Evolutionary conservation across 2,113 vertebrate genomes (phyloP), one percentile per base, ranked within the genome.

Genomic region (Colaptes auratus): DNA sequence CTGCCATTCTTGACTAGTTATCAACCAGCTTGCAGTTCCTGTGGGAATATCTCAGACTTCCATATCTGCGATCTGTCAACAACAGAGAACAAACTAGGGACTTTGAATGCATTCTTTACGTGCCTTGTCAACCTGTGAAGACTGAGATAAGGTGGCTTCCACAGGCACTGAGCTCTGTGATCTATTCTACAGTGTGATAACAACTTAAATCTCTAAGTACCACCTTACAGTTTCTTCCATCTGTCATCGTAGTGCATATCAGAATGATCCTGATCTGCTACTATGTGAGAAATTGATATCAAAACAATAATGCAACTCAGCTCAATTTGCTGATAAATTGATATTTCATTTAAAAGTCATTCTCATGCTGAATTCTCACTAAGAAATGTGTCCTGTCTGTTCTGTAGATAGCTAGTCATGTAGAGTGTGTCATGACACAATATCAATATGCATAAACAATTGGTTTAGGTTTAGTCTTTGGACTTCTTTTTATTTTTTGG

Each of bases 131-230:
- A 67, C 76, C 36, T 92, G 31, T 77, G 73, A 97, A 97, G 60
- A 35, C 69, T 65, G 63, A 96, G 94, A 97, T 98, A 97, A 96
- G 88, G 84, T 95, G 61, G 21, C 39, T 96, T 97, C 86, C 86
- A 78, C 19, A 95, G 85, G 78, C 76, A 82, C 64, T 94, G 92
- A 92, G 65, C 33, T 92, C 75, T 92, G 50, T 93, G 90, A 94
- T 95, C 66, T 94, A 72, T 95, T 96, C 67, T 86, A 25, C 46
- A 42, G 56, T 95, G 82, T 96, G 95, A 92, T 95, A 95, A 91
- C 36, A 94, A 77, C 83, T 97, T 95, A 95, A 96, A 95, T 95
- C 79, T 75, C 50, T n/a, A 93, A 93, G 55, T 93, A 83, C 24
- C 33, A 58, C 44, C 75, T 67, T 91, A 42, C 70, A 56, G 96